Base-by-base conservation (phyloP, 2,888 invertebrate genomes). In the Apotomis capreana region DNA sequence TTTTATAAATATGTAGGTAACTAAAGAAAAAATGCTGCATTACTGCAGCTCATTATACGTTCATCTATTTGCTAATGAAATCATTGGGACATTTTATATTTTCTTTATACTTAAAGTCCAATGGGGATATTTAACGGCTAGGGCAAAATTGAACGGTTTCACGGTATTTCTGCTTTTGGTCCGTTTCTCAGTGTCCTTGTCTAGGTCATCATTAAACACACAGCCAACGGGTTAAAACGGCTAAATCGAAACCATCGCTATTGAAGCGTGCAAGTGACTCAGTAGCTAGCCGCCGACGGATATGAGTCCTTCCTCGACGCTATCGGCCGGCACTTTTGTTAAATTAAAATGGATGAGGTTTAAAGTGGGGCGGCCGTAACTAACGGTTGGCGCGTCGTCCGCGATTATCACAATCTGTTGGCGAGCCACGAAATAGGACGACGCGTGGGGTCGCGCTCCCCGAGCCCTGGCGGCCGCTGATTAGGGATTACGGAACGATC, bases 341-440 rank as follows among this genome's bases (percentile, higher is more conserved):
- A 90, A 91, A 93, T 93, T 93, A 92, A 89, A 92, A 93, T 92
- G 90, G 91, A 93, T 91, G 92, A 92, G 90, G 88, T 89, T 91
- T 92, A 91, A 92, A 93, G 91, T 93, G 92, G 92, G 87, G 88
- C 89, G 87, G 86, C 87, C 87, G 87, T 91, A 91, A 91, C 90
- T 90, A 89, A 90, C 90, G 84, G 91, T 90, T 90, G 89, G 84
- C 84, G 86, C 83, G 88, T 81, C 86, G 88, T 84, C 84, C 85
- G 86, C 87, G 85, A 87, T 88, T 85, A 87, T 83, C 82, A 79
- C 86, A 84, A 87, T 86, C 84, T 86, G 82, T 65, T 63, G 52
- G 77, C 80, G 80, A 81, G 79, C 81, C 81, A 84, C 81, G 82
- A 89, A 88, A 88, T 88, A 84, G 86, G 87, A 84, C 89, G 83